Evolutionary conservation across 2,797 vertebrate species (phyloP), one percentile per base, ranked within the genome.

Genomic region (Macroramphosus scolopax): DNA sequence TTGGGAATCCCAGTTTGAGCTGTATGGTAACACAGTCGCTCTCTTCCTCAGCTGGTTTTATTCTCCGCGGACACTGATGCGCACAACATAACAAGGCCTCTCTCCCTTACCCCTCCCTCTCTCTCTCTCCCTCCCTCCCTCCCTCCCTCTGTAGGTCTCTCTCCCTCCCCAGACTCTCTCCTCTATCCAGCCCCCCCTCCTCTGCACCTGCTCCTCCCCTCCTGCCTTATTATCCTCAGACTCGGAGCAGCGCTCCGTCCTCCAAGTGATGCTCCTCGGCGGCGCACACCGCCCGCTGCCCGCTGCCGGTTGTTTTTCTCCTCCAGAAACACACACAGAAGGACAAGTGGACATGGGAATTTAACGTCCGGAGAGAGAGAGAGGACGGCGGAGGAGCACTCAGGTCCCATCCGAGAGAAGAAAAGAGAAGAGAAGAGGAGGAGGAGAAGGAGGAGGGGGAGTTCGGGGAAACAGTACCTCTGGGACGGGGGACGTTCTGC

Each of bases 171-270:
- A 12, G 50, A 16, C 45, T 30, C 51, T 65, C 74, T 56, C 46
- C 58, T n/a, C n/a, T n/a, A n/a, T n/a, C n/a, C n/a, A n/a, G n/a
- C n/a, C n/a, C n/a, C 60, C 29, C 54, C 44, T 60, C 60, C 63
- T 47, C 68, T 75, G 75, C 77, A 77, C 76, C 75, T 82, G 76
- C 81, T 81, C 76, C 74, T 78, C 82, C 77, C 69, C 70, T 70
- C 68, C 71, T 71, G 54, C 62, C 51, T 75, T 67, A 51, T 70
- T 63, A 63, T 77, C 61, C 68, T 72, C 72, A 40, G 35, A 70
- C 51, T 69, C 59, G 1, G 51, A 75, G 70, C 73, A 47, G 64
- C 50, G 48, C 75, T 72, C 57, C 32, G 36, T 63, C 24, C 63
- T 70, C 68, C 41, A 46, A 73, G 77, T 69, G 80, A 79, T 82